Percentiles rank a stretch among this genome's conserved stretches.
These are phyloP conservation scores for Drosophila melanica DNA, from an alignment of 1,140 invertebrate genomes.

Conservation along the genomic window DNA sequence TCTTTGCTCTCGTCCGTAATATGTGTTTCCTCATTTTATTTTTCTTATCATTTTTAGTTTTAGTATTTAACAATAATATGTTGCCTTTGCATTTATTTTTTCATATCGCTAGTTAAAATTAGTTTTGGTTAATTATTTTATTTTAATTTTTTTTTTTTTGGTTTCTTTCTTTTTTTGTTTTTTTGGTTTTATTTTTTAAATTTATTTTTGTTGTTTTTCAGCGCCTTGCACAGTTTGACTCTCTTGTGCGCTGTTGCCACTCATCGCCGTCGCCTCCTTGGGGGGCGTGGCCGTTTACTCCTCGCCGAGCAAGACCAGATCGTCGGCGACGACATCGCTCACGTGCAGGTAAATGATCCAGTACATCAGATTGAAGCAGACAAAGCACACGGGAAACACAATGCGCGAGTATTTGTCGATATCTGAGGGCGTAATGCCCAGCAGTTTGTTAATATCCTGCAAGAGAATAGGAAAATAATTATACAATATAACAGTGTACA, in stretches of 20 bases:
- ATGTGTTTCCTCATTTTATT: conserved; percentile 44
- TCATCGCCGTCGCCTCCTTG: conserved; percentile 19
- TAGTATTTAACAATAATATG: conserved; percentile 78
- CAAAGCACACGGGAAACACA: conserved; percentile 98
- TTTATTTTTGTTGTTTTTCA: conserved; percentile 66
- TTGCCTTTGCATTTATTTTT: conserved; percentile 52
- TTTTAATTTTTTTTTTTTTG: conserved; percentile 26
- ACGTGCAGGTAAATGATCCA: conserved; percentile 99
- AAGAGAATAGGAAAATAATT: background rate
- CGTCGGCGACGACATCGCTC: conserved; percentile 96
- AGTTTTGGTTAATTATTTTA: conserved; percentile 54
- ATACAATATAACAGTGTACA: background rate
- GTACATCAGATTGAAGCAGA: conserved; percentile 99
- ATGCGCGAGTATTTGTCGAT: conserved; percentile 98
- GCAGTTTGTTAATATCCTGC: conserved; percentile 93
- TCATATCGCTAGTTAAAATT: conserved; percentile 80
- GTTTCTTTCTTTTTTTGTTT: conserved; percentile 45
- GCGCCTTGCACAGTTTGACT: conserved; percentile 76
- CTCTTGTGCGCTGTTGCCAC: conserved; percentile 71
- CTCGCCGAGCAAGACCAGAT: conserved; percentile 93
- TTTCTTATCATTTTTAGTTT: conserved; percentile 28
- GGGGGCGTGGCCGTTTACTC: conserved; percentile 82
- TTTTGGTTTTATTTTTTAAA: conserved; percentile 40
- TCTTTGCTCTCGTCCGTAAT: conserved; percentile 73
- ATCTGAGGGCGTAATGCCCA: conserved; percentile 96